Evolutionary conservation across 2,113 vertebrate genomes (phyloP).

Genomic region (Elgaria multicarinata): DNA sequence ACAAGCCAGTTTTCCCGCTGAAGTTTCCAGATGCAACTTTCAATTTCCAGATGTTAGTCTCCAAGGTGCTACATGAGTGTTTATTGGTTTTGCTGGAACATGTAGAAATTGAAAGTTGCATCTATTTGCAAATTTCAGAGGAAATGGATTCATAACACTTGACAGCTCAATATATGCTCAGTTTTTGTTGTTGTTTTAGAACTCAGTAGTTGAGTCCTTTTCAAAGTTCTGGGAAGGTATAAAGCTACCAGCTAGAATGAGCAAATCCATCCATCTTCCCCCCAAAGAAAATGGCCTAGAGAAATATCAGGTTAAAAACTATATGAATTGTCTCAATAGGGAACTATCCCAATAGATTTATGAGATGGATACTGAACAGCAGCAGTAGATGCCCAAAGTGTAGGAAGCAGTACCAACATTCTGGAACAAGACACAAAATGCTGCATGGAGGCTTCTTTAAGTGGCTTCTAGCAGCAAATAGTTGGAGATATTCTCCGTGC

Average conservation of each 20-base stretch:
- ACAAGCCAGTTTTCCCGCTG: not conserved
- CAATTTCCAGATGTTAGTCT: too few species aligned
- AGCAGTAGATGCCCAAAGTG: too few species aligned
- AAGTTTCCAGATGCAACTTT: too few species aligned
- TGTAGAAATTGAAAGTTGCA: not conserved
- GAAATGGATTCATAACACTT: not conserved
- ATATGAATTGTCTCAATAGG: not conserved
- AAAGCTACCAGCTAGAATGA: not conserved
- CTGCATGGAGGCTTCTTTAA: not conserved
- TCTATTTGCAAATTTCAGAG: not conserved
- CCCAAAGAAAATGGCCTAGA: not conserved
- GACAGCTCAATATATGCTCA: not conserved
- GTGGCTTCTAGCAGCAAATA: not conserved
- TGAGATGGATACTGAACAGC: not conserved
- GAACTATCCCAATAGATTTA: not conserved
- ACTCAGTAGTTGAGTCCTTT: not conserved
- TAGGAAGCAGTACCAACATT: too few species aligned
- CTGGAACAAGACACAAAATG: not conserved
- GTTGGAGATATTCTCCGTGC: not conserved
- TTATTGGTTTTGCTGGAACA: too few species aligned
- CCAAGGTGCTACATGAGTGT: too few species aligned
- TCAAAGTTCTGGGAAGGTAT: not conserved
- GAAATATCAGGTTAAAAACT: not conserved
- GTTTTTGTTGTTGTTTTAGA: not conserved
- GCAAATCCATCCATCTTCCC: not conserved